Percentiles rank a stretch among this genome's conserved stretches.
Conservation (phyloP, 2,888 invertebrate species). For the Campopleginae sp. region DNA sequence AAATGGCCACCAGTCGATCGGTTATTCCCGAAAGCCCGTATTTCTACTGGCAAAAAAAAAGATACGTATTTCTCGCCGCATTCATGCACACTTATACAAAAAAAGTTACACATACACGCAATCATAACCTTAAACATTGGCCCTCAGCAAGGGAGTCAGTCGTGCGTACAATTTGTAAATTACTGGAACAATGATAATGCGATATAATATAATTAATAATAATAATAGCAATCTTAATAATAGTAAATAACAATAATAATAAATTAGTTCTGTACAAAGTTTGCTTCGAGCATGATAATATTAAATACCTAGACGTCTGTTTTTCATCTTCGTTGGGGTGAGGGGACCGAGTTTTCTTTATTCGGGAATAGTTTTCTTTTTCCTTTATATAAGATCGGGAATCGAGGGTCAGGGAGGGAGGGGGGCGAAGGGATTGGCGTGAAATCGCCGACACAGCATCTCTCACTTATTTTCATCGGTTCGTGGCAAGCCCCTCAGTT, state of each 20-base stretch:
- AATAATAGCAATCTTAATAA: conserved; percentile 78
- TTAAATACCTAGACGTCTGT: conserved; percentile 70
- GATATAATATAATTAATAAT: conserved; percentile 77
- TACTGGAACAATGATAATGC: conserved; percentile 80
- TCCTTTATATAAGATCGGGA: conserved; percentile 8
- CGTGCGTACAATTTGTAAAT: conserved; percentile 66
- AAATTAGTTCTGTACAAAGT: conserved; percentile 84
- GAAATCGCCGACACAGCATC: conserved; percentile 70
- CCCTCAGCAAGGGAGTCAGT: conserved; percentile 12
- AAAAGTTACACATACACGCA: conserved; percentile 39
- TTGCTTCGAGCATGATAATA: conserved; percentile 81
- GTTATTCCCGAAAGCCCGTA: conserved; percentile 34
- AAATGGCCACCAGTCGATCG: conserved; percentile 6
- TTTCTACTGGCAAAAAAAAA: conserved; percentile 60
- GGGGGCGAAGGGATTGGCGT: conserved; percentile 55
- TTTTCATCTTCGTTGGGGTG: conserved; percentile 33
- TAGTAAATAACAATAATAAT: conserved; percentile 83
- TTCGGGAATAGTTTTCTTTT: conserved; percentile 23
- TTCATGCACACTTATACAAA: conserved; percentile 34
- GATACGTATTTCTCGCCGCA: conserved; percentile 38
- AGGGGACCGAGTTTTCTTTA: conserved; percentile 20
- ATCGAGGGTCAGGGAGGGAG: conserved; percentile 1
- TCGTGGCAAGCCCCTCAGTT: background rate
- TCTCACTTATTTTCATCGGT: conserved; percentile 66
- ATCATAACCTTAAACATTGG: conserved; percentile 8